Base-by-base conservation (phyloP, 2,113 vertebrate genomes). In the Drymodes brunneopygia region DNA sequence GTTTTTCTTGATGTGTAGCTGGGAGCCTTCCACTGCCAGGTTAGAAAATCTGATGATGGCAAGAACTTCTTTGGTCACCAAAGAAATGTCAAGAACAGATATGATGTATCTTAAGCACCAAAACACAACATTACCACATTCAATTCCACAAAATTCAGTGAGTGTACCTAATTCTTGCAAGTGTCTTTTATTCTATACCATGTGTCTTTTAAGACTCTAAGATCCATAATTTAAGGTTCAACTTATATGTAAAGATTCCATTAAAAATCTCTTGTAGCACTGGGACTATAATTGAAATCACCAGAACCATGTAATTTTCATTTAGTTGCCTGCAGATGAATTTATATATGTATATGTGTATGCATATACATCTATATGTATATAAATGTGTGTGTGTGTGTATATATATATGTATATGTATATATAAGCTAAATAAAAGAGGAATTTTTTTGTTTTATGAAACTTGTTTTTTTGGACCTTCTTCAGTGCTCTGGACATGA, bases 391-490 rank as follows among this genome's bases (percentile, higher is more conserved):
- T 38, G 38, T 38, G 38, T 38, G 38, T 38, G 38, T 38, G 38
- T 38, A 33, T 35, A 21, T 67, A 60, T 40, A 75, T 64, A 20
- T 15, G 29, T 36, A 24, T n/a, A 77, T 20, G 29, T 42, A 35
- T 24, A 48, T 53, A 54, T 23, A 61, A 40, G 9, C 3, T 24
- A 72, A 73, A 74, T 47, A 75, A 85, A 83, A 80, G 18, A 54
- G 2, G 3, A 38, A 3, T 5, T 22, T 74, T 36, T 53, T 88
- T 58, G 12, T 42, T 4, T 2, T 4, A 15, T 51, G 1, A 35
- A 84, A 53, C 2, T 21, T 69, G 3, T 14, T 8, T 18, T 48
- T 79, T 60, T 79, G 40, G 54, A 9, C 50, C 44, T 42, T 82
- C 12, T 75, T 73, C 21, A 48, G 6, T 88, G 17, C 15, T 75